Percentiles rank a stretch among this genome's conserved stretches.
Conservation (phyloP, 2,797 vertebrate species). For the Paratrypauchen microcephalus region DNA sequence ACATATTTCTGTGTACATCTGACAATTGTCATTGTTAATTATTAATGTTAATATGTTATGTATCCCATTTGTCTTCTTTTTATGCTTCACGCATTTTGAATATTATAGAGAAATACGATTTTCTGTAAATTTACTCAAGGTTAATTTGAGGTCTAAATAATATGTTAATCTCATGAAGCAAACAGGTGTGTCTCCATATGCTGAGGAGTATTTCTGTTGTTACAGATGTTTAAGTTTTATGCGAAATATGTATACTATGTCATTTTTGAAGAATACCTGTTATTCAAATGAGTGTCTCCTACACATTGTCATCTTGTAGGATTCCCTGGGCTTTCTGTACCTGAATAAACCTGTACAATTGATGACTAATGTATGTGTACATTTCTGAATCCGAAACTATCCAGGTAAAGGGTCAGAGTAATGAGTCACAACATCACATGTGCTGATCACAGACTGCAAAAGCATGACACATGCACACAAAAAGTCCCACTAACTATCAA, state of each 20-base stretch:
- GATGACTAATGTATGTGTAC: slow-evolving; percentile 54
- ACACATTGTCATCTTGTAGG: slow-evolving; percentile 19
- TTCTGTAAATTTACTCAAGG: background rate
- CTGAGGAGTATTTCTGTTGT: background rate
- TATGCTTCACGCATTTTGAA: background rate
- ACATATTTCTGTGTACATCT: background rate
- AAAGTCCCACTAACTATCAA: background rate
- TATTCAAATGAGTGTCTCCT: background rate
- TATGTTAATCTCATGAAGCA: background rate
- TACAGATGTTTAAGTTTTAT: background rate
- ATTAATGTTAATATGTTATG: background rate
- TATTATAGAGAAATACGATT: too few relatives aligned
- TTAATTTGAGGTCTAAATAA: background rate
- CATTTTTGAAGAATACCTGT: too few relatives aligned
- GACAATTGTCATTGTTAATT: background rate
- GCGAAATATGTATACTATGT: background rate
- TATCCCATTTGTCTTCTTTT: background rate
- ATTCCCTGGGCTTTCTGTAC: slow-evolving; percentile 55
- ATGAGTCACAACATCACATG: slow-evolving; percentile 36
- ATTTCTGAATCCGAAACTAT: slow-evolving; percentile 10
- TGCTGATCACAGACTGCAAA: slow-evolving; percentile 15
- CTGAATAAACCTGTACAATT: slow-evolving; percentile 15
- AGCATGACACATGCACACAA: background rate
- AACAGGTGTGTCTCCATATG: background rate
- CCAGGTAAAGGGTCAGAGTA: slow-evolving; percentile 17